Percentiles rank a stretch among this genome's conserved stretches.
Evolutionary conservation across 2,113 vertebrate genomes (phyloP).

Genomic region (Caracal caracal): DNA sequence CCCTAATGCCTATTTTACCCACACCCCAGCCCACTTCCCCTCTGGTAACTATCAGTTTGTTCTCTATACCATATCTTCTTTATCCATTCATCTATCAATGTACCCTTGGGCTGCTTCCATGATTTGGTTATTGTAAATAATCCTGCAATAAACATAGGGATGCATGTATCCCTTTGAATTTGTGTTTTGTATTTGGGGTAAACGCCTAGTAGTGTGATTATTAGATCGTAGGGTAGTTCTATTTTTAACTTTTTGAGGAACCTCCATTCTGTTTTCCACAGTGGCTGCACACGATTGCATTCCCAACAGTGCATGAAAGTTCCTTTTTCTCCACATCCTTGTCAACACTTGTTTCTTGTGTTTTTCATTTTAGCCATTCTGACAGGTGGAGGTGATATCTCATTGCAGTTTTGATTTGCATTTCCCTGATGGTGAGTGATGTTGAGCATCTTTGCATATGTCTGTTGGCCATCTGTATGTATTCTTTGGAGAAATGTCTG

Average conservation of each 20-base stretch:
- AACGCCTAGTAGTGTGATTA: not conserved
- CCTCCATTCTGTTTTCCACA: not conserved
- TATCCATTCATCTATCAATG: not conserved
- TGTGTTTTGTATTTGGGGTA: not conserved
- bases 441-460: not conserved
- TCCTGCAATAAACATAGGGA: not conserved
- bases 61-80: not conserved
- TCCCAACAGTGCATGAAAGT: not conserved
- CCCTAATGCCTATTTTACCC: not conserved
- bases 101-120: not conserved
- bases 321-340: not conserved
- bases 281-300: not conserved
- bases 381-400: not conserved
- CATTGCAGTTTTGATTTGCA: not conserved
- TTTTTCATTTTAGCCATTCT: not conserved
- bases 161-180: not conserved
- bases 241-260: not conserved
- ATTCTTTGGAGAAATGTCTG: not conserved
- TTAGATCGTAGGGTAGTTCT: not conserved
- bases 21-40: not conserved
- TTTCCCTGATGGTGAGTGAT: not conserved
- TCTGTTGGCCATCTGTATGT: not conserved
- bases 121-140: not conserved
- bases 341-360: not conserved
- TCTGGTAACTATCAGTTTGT: not conserved